Evolutionary conservation across 2,888 invertebrate species (phyloP), one percentile per base, ranked within the genome.

Genomic region (Gymnosoma rotundatum): DNA sequence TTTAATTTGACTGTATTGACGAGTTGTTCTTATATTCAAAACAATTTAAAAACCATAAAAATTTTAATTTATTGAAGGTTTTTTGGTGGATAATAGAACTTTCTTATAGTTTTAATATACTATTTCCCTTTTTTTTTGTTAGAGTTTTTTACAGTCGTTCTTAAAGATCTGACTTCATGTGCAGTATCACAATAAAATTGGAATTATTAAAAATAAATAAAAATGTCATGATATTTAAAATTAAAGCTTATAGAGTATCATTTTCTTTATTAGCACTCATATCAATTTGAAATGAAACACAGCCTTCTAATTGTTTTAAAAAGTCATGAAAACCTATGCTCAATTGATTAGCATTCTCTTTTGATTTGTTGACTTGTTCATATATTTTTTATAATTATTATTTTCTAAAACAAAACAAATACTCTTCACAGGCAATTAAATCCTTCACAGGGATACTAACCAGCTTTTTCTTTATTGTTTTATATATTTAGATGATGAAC

Each of bases 371-470:
- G 16, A 56, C 16, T 56, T 56, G 6, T 64, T 50, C 50, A 25
- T 25, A 38, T 50, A 32, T 52, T 52, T 48, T 16, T 72, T 58
- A 42, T n/a, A n/a, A n/a, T 32, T 66, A 60, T 56, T 66, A 70
- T 81, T 70, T 75, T 81, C 32, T 78, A 64, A 78, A 81, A 78
- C 73, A 81, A 84, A 50, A 21, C 63, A 78, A 84, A 81, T 69
- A 81, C 74, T 74, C 81, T 78, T 78, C 58, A 76, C 74, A 69
- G 73, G n/a, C 83, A 81, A 84, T 84, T 84, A 78, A 84, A 78
- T 78, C 52, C 80, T 81, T 63, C 69, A 74, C 73, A 74, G 83
- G 83, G 58, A 48, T 20, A 69, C 66, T 67, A 70, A 74, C 21
- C 50, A 78, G 6, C 54, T 70, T 64, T 45, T 56, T 63, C 9